Conservation (phyloP, 2,888 invertebrate genomes). For the Pseudoips prasinana region DNA sequence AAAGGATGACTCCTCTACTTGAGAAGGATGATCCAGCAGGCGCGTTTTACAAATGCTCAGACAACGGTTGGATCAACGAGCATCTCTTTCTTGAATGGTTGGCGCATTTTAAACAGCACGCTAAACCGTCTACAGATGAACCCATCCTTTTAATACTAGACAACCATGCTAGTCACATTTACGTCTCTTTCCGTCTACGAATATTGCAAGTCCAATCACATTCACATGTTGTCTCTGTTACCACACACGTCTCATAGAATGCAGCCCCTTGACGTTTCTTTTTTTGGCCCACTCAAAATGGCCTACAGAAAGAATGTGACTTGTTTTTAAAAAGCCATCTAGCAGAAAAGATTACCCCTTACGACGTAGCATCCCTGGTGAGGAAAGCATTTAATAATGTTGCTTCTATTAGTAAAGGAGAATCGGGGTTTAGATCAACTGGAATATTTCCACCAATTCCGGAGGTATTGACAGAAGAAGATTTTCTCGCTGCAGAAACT, state of each 20-base stretch:
- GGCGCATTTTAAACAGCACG: slow-evolving; percentile 24
- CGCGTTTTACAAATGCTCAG: slow-evolving; percentile 40
- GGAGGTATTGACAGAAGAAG: no score
- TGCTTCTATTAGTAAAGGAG: slow-evolving; percentile 39
- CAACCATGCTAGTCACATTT: slow-evolving; percentile 32
- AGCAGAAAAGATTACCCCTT: slow-evolving; percentile 32
- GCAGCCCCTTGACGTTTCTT: slow-evolving; percentile 28
- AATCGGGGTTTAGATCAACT: slow-evolving; percentile 40
- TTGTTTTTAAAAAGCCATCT: slow-evolving; percentile 34
- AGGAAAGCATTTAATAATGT: slow-evolving; percentile 16
- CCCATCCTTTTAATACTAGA: slow-evolving; percentile 41
- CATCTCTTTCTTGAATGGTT: slow-evolving; percentile 33
- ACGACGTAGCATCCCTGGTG: slow-evolving; percentile 34
- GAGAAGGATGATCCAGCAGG: slow-evolving; percentile 54
- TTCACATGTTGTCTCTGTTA: slow-evolving; percentile 26
- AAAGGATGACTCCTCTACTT: slow-evolving; percentile 50
- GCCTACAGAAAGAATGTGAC: slow-evolving; percentile 36
- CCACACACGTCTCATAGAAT: slow-evolving; percentile 30
- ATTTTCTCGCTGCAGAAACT: no score
- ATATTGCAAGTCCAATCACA: slow-evolving; percentile 22
- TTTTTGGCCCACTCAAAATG: slow-evolving; percentile 6
- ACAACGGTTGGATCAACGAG: slow-evolving; percentile 39
- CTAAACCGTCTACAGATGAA: slow-evolving; percentile 40
- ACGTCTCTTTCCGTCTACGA: slow-evolving; percentile 26
- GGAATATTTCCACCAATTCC: no score